Conservation (phyloP, 2,888 invertebrate species). For the Hirtodrosophila confusa region DNA sequence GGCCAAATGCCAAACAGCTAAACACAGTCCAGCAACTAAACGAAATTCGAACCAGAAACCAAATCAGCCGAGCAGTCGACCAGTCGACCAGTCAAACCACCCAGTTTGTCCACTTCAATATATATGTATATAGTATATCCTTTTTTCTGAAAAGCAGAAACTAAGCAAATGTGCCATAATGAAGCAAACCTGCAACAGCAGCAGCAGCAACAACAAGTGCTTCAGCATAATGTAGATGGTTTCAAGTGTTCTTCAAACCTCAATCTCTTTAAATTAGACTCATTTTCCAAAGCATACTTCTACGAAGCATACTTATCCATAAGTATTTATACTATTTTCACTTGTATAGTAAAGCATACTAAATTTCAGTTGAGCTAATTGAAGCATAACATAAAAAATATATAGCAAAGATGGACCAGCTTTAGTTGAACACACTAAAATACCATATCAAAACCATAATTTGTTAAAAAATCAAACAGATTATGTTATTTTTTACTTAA, state of each 20-base stretch:
- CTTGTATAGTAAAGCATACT: too few species aligned
- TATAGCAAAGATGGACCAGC: too few species aligned
- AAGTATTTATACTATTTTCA: not conserved
- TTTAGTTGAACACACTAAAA: too few species aligned
- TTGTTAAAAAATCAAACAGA: too few species aligned
- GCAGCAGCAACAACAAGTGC: constrained; percentile 26
- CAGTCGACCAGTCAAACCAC: constrained; percentile 50
- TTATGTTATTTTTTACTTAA: too few species aligned
- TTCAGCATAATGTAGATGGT: constrained; percentile 34
- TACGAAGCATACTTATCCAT: constrained; percentile 2
- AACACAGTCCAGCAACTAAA: constrained; percentile 37
- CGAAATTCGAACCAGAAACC: constrained; percentile 35
- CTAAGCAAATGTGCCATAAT: constrained; percentile 53
- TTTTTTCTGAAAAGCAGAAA: constrained; percentile 1
- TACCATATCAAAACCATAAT: too few species aligned
- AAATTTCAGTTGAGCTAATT: too few species aligned
- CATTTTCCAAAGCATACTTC: constrained; percentile 1
- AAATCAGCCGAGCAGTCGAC: constrained; percentile 46
- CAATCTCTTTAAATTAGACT: constrained; percentile 15
- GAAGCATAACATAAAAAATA: too few species aligned
- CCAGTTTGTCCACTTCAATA: constrained; percentile 24
- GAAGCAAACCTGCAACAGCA: constrained; percentile 44
- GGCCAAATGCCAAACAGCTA: constrained; percentile 59
- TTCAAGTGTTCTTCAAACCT: constrained; percentile 14
- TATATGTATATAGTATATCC: not conserved